Percentiles rank a stretch among this genome's conserved stretches.
phyloP scores from a whole-genome alignment of 2,113 vertebrate species.

The Entelurus aequoreus region DNA sequence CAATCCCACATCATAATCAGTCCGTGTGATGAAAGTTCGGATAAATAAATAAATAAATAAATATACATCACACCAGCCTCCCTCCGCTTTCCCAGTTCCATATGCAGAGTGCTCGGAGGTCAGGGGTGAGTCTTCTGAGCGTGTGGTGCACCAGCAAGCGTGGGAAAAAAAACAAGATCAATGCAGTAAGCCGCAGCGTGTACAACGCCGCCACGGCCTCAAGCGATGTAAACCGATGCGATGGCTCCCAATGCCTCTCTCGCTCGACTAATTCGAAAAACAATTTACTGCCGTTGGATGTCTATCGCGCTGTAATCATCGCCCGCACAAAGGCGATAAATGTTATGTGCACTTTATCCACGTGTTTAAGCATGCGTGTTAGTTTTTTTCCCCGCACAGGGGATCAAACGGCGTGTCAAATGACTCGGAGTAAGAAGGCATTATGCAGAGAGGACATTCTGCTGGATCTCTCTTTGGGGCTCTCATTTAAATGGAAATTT shows the following conservation, averaged over 20 bases:
- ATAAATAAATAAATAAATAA: too few relatives aligned
- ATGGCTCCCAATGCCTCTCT: conserved; percentile 3
- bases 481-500: conserved; percentile 71
- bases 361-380: conserved; percentile 42
- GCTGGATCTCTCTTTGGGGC: conserved; percentile 46
- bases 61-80: too few relatives aligned
- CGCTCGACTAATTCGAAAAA: conserved; percentile 3
- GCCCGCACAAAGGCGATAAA: conserved; percentile 31
- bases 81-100: too few relatives aligned
- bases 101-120: too few relatives aligned
- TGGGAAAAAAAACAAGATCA: conserved; percentile 27
- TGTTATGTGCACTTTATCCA: conserved; percentile 25
- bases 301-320: conserved; percentile 15
- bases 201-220: conserved; percentile 23
- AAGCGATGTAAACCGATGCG: conserved; percentile 32
- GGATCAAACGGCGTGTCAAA: conserved; percentile 54
- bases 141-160: not conserved
- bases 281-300: conserved; percentile 3
- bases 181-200: conserved; percentile 29
- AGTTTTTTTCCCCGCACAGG: conserved; percentile 34
- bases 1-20: too few relatives aligned
- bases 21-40: too few relatives aligned
- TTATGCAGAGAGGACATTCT: conserved; percentile 48
- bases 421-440: conserved; percentile 42
- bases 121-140: too few relatives aligned